Evolutionary conservation across 2,888 invertebrate species (phyloP).

Genomic region (Branchipolynoe longqiensis): DNA sequence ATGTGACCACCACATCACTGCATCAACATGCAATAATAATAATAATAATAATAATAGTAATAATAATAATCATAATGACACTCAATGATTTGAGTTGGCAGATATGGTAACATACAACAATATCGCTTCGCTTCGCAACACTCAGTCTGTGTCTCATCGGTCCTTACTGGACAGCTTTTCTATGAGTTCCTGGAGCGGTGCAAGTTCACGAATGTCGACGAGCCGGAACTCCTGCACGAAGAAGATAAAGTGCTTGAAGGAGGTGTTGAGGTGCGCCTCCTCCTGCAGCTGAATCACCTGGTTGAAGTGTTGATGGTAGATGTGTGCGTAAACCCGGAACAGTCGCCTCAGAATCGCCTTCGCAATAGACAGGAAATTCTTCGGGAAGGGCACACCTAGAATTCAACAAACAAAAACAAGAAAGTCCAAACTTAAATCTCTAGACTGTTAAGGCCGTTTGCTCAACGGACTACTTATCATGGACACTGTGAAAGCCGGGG

Average conservation of each 20-base stretch:
- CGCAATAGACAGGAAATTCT: constrained; percentile 97
- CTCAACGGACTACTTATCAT: neutral
- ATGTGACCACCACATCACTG: neutral
- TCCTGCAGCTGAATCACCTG: constrained; percentile 96
- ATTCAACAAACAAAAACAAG: constrained; percentile 59
- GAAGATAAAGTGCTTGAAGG: constrained; percentile 99
- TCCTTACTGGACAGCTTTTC: constrained; percentile 84
- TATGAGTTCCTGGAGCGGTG: constrained; percentile 97
- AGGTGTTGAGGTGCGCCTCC: constrained; percentile 99
- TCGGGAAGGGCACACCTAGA: constrained; percentile 97
- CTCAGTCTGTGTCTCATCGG: too few relatives aligned
- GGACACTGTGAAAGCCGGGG: too few relatives aligned
- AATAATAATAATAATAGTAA: neutral
- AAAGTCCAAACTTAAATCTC: neutral
- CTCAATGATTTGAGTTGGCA: too few relatives aligned
- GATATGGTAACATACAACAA: too few relatives aligned
- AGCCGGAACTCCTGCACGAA: constrained; percentile 98
- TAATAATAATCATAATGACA: too few relatives aligned
- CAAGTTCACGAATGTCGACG: constrained; percentile 97
- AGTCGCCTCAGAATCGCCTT: constrained; percentile 98
- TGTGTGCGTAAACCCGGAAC: constrained; percentile 99
- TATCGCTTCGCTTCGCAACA: neutral
- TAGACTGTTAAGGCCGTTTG: too few relatives aligned
- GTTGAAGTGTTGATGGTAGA: constrained; percentile 99
- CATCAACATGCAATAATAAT: neutral